Conservation (phyloP, 1,140 invertebrate genomes). For the Bacillus rossius region DNA sequence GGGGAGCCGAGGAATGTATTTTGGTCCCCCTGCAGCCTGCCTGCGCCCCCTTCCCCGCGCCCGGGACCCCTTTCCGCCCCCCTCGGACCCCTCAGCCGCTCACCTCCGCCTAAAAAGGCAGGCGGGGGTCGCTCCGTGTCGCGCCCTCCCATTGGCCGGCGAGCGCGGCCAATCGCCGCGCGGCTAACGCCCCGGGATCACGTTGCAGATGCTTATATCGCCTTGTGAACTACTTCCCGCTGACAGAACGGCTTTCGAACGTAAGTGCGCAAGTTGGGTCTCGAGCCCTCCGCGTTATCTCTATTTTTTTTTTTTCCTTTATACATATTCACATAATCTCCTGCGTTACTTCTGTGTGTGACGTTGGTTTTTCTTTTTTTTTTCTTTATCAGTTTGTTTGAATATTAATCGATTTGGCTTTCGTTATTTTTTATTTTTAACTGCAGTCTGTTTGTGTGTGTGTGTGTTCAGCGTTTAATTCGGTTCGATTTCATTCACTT, state of each 20-base stretch:
- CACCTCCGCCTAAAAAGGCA: constrained; percentile 60
- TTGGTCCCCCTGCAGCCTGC: no score
- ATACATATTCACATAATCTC: background rate
- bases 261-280: constrained; percentile 56
- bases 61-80: no score
- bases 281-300: background rate
- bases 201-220: constrained; percentile 84
- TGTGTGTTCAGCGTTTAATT: no score
- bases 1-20: no score
- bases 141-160: constrained; percentile 42
- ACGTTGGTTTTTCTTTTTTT: no score
- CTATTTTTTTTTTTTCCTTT: background rate
- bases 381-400: no score
- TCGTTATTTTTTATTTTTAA: no score
- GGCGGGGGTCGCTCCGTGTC: constrained; percentile 45
- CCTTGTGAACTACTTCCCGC: constrained; percentile 55
- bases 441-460: no score
- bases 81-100: background rate
- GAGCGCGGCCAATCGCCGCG: constrained; percentile 40
- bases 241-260: constrained; percentile 91
- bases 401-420: no score
- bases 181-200: constrained; percentile 58
- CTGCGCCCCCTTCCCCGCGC: no score
- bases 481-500: no score
- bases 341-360: background rate